Percentiles rank a stretch among this genome's conserved stretches.
phyloP scores from a whole-genome alignment of 2,113 vertebrate species.

The Etheostoma cragini region DNA sequence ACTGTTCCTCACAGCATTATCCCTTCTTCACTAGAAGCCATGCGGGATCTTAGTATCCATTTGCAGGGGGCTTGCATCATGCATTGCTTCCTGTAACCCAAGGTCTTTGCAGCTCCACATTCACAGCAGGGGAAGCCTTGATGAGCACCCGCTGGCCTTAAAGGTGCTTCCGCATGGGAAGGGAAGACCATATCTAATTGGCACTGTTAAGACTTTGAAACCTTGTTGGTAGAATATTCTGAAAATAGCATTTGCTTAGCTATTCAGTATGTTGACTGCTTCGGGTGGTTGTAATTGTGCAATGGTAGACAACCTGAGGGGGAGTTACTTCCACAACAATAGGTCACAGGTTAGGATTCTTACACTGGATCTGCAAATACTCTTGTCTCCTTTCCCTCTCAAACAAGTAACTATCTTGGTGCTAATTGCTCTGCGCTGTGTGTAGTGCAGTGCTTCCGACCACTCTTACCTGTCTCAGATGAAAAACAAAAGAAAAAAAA shows the following conservation, averaged over 20 bases:
- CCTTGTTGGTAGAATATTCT: conserved; percentile 7
- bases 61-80: conserved; percentile 78
- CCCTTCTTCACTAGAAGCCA: conserved; percentile 32
- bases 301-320: background rate
- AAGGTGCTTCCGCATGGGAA: conserved; percentile 40
- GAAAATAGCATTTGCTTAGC: conserved; percentile 11
- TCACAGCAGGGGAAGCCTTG: conserved; percentile 62
- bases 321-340: background rate
- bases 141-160: conserved; percentile 62
- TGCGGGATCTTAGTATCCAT: conserved; percentile 56
- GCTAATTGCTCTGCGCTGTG: background rate
- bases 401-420: background rate
- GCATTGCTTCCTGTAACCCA: conserved; percentile 49
- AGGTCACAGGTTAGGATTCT: background rate
- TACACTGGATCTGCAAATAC: background rate
- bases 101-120: conserved; percentile 54
- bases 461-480: background rate
- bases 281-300: conserved; percentile 1
- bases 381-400: background rate
- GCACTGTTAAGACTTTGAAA: conserved; percentile 50
- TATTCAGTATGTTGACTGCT: background rate
- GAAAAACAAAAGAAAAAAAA: background rate
- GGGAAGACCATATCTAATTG: conserved; percentile 46
- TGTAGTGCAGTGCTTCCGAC: background rate
- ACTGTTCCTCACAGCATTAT: conserved; percentile 15